Evolutionary conservation across 2,888 invertebrate genomes (phyloP).

Genomic region (Pyrrhosoma nymphula): DNA sequence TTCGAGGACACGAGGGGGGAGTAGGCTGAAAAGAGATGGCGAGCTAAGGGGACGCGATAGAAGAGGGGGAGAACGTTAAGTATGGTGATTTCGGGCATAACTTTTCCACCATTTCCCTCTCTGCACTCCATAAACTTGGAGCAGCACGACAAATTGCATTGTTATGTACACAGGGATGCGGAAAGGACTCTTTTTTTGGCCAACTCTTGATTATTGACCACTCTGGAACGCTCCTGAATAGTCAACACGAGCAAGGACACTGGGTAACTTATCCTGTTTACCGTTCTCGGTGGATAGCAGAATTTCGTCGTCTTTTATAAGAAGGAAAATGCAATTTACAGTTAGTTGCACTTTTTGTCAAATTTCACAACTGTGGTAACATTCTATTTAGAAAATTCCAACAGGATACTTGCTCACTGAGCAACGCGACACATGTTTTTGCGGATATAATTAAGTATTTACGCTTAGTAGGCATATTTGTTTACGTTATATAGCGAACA

Average conservation of each 20-base stretch:
- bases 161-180: neutral
- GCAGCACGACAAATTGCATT: neutral
- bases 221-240: neutral
- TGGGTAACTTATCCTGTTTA: neutral
- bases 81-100: neutral
- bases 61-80: neutral
- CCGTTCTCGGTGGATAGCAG: neutral
- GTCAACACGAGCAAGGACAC: neutral
- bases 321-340: neutral
- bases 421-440: too few relatives aligned
- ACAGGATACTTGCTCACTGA: neutral
- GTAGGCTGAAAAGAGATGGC: neutral
- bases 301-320: neutral
- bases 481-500: too few relatives aligned
- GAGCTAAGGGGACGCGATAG: neutral
- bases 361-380: neutral
- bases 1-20: neutral
- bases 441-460: too few relatives aligned
- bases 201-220: neutral
- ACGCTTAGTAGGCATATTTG: too few relatives aligned
- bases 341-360: neutral
- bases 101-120: neutral
- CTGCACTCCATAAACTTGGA: neutral
- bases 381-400: neutral
- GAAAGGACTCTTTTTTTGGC: neutral